These are phyloP conservation scores for Siniperca undulata DNA, from an alignment of 2,797 vertebrate genomes.

Conservation along the genomic window DNA sequence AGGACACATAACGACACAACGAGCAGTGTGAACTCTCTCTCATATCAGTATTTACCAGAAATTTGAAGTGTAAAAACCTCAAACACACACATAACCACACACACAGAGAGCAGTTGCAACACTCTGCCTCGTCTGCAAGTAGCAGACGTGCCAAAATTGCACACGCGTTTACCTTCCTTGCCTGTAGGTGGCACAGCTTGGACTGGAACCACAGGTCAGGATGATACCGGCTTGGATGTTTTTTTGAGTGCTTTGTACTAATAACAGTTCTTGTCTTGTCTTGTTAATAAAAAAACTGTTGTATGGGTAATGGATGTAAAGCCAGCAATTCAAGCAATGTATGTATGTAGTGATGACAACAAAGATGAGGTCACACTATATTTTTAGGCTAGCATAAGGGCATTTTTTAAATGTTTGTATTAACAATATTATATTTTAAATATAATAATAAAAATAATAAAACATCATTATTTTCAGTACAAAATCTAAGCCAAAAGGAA, in stretches of 20 bases:
- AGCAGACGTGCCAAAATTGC: not conserved
- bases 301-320: not conserved
- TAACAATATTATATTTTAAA: not conserved
- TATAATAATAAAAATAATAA: not conserved
- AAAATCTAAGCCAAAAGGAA: conserved; percentile 21
- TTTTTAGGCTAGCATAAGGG: not conserved
- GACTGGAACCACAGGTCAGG: not conserved
- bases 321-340: not conserved
- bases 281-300: conserved; percentile 4
- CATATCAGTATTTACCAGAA: no score
- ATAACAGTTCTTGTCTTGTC: not conserved
- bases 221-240: not conserved
- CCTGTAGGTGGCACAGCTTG: not conserved
- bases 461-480: conserved; percentile 10
- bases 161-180: not conserved
- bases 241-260: not conserved
- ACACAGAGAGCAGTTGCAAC: not conserved
- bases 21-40: not conserved
- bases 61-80: not conserved
- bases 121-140: no score
- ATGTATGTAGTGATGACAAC: not conserved
- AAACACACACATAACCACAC: not conserved
- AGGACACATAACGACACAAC: not conserved
- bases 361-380: not conserved
- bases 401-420: not conserved